Base-by-base conservation (phyloP, 2,888 invertebrate species). In the Chloroclystis v-ata region DNA sequence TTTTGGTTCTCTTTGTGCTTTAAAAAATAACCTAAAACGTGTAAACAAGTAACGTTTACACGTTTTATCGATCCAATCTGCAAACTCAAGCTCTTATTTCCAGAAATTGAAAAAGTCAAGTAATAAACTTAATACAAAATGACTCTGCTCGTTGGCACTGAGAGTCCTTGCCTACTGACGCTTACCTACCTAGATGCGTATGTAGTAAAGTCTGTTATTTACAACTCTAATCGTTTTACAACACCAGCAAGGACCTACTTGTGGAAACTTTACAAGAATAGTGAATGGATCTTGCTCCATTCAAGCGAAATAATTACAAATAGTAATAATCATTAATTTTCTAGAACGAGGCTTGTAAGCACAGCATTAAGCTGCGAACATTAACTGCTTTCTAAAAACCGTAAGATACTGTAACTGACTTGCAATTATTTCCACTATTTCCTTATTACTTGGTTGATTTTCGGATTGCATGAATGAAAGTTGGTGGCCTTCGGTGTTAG, bases 381-480 rank as follows among this genome's bases (percentile, higher is more conserved):
- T 35, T 35, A 35, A 35, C 35, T 10, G 30, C 49, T 42, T 46
- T 46, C 49, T 49, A 46, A 49, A 50, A 50, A 46, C 43, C 26
- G 38, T 39, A 43, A 46, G 37, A 40, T 50, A 46, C 30, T 13
- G 42, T 39, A 39, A 46, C 41, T 14, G 45, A 25, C 32, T 49
- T 29, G 35, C 37, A 48, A 55, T 55, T 42, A 53, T 40, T 42
- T 40, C 49, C 51, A 40, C 20, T 45, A 52, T 55, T 57, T 57
- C 55, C 55, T 53, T 51, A 55, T 55, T 49, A 59, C 49, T 49
- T 33, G 47, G 52, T 59, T 55, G 46, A 49, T 56, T 56, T 57
- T 61, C 52, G 59, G 60, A 60, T 63, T 60, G 61, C 61, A 80
- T 86, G 84, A 86, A 87, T 84, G 87, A 86, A 87, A 86, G 87